A percentile compares a stretch with the other conserved stretches of the same genome.
phyloP scores from a whole-genome alignment of 2,797 vertebrate genomes.

The Streptopelia turtur region DNA sequence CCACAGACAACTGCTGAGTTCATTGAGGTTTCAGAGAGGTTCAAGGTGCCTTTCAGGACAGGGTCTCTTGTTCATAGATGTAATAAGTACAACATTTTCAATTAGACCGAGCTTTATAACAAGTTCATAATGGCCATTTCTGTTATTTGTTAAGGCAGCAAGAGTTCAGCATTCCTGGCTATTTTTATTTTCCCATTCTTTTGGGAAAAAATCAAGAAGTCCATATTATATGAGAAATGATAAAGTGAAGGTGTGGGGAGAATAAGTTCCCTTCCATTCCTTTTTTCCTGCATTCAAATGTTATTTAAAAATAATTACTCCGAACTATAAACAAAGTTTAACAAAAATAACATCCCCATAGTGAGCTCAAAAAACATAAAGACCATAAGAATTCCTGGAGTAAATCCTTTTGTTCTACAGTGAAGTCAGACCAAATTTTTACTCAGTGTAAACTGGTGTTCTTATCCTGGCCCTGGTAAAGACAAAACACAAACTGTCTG shows the following conservation, averaged over 20 bases:
- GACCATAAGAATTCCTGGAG: neutral
- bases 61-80: neutral
- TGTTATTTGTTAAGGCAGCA: neutral
- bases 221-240: neutral
- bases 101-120: neutral
- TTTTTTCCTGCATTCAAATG: neutral
- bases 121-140: neutral
- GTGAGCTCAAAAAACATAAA: neutral
- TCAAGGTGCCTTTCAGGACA: constrained; percentile 40
- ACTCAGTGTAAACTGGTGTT: neutral
- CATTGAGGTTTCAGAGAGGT: neutral
- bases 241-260: neutral
- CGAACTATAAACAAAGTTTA: neutral
- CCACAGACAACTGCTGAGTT: neutral
- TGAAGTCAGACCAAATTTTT: neutral
- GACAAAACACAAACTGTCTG: neutral
- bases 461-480: neutral
- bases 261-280: neutral
- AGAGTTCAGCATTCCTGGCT: neutral
- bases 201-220: neutral
- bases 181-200: neutral
- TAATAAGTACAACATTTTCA: neutral
- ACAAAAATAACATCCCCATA: neutral
- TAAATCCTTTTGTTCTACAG: neutral
- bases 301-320: neutral